Base-by-base conservation (phyloP, 2,888 invertebrate genomes). In the Seladonia tumulorum region DNA sequence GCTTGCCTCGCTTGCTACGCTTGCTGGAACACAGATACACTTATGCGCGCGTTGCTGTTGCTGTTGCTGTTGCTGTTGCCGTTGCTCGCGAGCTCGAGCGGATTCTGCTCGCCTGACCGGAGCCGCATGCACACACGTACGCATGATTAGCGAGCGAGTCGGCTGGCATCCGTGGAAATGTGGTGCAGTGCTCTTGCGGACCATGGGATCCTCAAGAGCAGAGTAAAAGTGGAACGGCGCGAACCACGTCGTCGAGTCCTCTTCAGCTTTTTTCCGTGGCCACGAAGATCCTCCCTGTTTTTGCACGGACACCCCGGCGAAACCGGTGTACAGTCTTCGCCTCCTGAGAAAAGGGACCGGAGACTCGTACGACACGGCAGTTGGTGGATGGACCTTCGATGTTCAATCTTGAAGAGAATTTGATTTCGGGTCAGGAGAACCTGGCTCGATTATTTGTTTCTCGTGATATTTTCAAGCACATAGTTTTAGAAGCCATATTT, bases 151-250 rank as follows among this genome's bases (percentile, higher is more conserved):
- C 89, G 73, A 83, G 73, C 71, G 85, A 76, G 39, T 79, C 72
- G 79, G 77, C 63, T 77, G 71, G 78, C 66, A 83, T 81, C 82
- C 77, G 82, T 88, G 83, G 85, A 90, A 90, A 90, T 82, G 82
- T 81, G 81, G 82, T 78, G 79, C 83, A 79, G 79, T 60, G 70
- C 57, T 71, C 72, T 78, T 75, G 70, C 82, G 82, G 85, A 66
- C 35, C 29, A 66, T 80, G 81, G 72, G 85, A 87, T 79, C 83
- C 83, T 80, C 89, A 86, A 78, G 83, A 90, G 87, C 83, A 81
- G 45, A 90, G 88, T 90, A 89, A 91, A 91, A 89, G 92, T 90
- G 81, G 91, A 91, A 89, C 90, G 80, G 22, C 75, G 66, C 60
- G 72, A 42, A 42, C 72, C 78, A 39, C 49, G 70, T 18, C 68